These are phyloP conservation scores for Fistularia commersonii DNA, from an alignment of 2,797 vertebrate species.

Conservation along the genomic window DNA sequence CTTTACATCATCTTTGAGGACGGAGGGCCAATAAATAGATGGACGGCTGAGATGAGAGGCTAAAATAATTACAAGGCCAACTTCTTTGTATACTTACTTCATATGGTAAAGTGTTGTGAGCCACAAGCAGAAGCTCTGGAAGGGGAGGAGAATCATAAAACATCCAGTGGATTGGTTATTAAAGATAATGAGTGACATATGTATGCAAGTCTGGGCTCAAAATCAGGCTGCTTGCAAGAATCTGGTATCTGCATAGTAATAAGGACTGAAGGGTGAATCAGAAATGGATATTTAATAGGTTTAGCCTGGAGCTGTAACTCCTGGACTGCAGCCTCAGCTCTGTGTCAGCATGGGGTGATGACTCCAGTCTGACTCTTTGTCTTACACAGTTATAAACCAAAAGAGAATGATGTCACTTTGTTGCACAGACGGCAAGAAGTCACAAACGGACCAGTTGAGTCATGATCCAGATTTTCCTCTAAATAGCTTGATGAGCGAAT, in stretches of 20 bases:
- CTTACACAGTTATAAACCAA: constrained; percentile 45
- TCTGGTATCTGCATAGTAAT: constrained; percentile 55
- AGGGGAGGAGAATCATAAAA: constrained; percentile 54
- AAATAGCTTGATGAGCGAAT: constrained; percentile 11
- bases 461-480: constrained; percentile 42
- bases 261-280: constrained; percentile 40
- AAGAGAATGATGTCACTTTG: constrained; percentile 49
- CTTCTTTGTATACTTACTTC: constrained; percentile 85
- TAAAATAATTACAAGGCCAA: constrained; percentile 34
- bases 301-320: constrained; percentile 59
- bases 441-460: constrained; percentile 47
- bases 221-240: constrained; percentile 50
- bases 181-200: constrained; percentile 50
- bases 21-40: constrained; percentile 39
- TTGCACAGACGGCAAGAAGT: constrained; percentile 60
- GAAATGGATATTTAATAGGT: constrained; percentile 62
- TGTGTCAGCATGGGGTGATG: constrained; percentile 44
- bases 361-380: constrained; percentile 58
- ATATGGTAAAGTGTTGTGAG: constrained; percentile 91
- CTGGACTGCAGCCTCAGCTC: constrained; percentile 59
- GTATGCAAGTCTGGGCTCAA: constrained; percentile 23
- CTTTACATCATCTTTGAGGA: constrained; percentile 63
- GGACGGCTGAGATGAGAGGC: constrained; percentile 25
- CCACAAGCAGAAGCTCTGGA: constrained; percentile 96
- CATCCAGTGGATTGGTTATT: constrained; percentile 31